These are phyloP conservation scores for Sialia sialis DNA, from an alignment of 2,113 vertebrate species.

Conservation along the genomic window DNA sequence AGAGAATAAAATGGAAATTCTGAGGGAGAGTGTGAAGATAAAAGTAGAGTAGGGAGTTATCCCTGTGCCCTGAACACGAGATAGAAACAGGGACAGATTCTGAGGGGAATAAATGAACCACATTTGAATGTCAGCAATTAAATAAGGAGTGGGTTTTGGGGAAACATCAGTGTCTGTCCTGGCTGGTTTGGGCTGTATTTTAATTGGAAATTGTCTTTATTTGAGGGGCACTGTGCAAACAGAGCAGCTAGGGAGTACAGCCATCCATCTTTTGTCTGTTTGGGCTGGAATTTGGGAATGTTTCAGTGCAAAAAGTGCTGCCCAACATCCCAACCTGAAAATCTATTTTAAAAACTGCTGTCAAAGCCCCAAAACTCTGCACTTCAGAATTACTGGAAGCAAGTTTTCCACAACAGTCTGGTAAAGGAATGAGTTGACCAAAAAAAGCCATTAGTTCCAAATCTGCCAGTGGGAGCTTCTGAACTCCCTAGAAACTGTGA, in stretches of 20 bases:
- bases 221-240: background rate
- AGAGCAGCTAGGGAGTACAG: background rate
- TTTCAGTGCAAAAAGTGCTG: background rate
- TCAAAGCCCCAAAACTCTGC: background rate
- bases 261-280: background rate
- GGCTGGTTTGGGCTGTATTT: background rate
- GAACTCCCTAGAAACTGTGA: background rate
- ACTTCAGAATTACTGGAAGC: background rate
- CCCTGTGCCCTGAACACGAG: background rate
- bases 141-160: background rate
- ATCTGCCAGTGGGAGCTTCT: background rate
- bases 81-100: background rate
- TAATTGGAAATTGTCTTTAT: background rate
- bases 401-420: background rate
- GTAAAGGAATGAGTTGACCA: background rate
- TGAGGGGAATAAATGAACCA: background rate
- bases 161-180: background rate
- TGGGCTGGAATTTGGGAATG: background rate
- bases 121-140: too few relatives aligned
- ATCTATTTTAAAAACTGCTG: background rate
- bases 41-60: background rate
- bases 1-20: background rate
- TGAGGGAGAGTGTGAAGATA: background rate
- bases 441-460: background rate
- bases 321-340: background rate